phyloP scores from a whole-genome alignment of 2,113 vertebrate species.

The Cavia aperea region DNA sequence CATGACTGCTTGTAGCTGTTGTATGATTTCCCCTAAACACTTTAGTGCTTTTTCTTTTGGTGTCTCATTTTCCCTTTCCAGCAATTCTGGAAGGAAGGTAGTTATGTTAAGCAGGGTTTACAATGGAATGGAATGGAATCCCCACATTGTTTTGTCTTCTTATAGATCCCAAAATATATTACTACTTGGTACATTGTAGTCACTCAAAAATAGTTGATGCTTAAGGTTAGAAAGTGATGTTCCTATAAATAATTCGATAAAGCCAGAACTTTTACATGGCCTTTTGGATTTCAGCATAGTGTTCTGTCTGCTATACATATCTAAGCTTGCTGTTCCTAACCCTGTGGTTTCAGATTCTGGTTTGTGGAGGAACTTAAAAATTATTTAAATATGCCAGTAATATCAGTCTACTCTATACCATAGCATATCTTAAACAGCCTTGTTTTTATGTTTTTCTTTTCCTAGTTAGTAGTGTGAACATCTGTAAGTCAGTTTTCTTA shows the following conservation, averaged over 20 bases:
- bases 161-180: background rate
- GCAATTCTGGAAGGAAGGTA: slow-evolving; percentile 5
- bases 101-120: background rate
- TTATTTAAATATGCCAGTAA: slow-evolving; percentile 1
- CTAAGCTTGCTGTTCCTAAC: background rate
- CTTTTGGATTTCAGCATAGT: background rate
- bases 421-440: background rate
- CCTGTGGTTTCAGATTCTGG: background rate
- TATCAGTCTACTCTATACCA: background rate
- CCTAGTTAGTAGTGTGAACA: background rate
- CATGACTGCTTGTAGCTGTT: background rate
- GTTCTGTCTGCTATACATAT: background rate
- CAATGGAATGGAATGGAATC: background rate
- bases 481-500: slow-evolving; percentile 16
- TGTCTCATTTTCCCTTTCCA: background rate
- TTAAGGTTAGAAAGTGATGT: background rate
- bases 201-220: background rate
- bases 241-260: background rate
- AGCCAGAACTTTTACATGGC: background rate
- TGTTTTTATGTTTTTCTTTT: slow-evolving; percentile 12
- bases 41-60: background rate
- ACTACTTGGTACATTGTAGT: background rate
- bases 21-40: background rate
- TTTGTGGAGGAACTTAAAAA: background rate
- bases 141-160: background rate